Conservation (phyloP, 2,113 vertebrate genomes). For the Ceyx melanurus region DNA sequence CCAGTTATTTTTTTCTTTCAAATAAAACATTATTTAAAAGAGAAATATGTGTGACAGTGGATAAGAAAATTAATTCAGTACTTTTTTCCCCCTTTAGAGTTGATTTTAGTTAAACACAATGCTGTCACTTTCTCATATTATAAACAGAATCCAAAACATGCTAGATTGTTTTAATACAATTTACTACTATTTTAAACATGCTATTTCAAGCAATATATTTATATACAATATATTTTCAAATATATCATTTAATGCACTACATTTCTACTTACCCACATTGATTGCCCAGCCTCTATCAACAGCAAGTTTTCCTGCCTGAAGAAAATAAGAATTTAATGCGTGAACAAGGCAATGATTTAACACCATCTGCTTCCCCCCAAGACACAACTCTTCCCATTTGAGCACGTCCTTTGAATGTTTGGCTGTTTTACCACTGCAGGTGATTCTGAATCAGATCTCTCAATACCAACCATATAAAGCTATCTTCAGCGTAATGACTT, state of each 20-base stretch:
- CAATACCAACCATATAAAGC: background rate
- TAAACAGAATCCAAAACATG: background rate
- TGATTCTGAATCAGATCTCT: background rate
- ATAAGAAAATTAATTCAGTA: background rate
- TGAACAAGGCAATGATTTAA: background rate
- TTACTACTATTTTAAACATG: background rate
- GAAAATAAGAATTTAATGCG: background rate
- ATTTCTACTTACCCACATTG: slow-evolving; percentile 88
- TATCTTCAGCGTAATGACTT: background rate
- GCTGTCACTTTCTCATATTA: background rate
- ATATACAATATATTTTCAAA: too few species aligned
- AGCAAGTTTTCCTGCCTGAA: slow-evolving; percentile 93
- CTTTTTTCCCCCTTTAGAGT: background rate
- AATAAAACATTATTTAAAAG: background rate
- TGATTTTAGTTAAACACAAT: background rate
- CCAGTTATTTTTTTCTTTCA: background rate
- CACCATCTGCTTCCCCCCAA: background rate
- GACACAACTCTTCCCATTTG: accelerated
- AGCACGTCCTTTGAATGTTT: accelerated
- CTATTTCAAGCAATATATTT: background rate
- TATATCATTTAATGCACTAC: background rate
- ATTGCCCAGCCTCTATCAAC: slow-evolving; percentile 96
- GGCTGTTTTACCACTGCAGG: background rate
- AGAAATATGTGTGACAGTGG: accelerated
- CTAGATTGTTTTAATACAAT: background rate